These are phyloP conservation scores for Drosophila lini DNA, from an alignment of 1,140 invertebrate genomes.

Conservation along the genomic window DNA sequence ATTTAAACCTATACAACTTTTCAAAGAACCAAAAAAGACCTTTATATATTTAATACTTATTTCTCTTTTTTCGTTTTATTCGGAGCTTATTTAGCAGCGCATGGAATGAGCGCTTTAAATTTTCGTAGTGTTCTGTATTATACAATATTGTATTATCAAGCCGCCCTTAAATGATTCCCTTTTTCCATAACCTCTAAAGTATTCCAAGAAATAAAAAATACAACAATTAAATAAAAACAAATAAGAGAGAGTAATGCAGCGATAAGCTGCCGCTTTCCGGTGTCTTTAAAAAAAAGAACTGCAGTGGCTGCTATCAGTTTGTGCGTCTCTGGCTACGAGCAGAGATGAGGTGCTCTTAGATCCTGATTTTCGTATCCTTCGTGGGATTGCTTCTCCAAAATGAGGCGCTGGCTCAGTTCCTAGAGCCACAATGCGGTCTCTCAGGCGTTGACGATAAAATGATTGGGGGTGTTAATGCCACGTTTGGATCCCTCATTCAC, in stretches of 20 bases:
- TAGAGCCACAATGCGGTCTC: background rate
- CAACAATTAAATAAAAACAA: background rate
- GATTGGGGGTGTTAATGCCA: background rate
- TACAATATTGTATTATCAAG: too few relatives aligned
- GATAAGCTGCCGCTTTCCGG: background rate
- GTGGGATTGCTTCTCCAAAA: background rate
- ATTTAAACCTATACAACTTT: too few relatives aligned
- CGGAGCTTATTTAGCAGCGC: too few relatives aligned
- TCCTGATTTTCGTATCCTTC: background rate
- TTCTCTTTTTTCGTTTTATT: too few relatives aligned
- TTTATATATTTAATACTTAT: too few relatives aligned
- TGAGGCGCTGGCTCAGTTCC: background rate
- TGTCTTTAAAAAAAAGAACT: too few relatives aligned
- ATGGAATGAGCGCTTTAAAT: too few relatives aligned
- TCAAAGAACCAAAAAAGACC: too few relatives aligned
- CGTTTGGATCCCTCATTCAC: constrained; percentile 5
- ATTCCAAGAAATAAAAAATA: background rate
- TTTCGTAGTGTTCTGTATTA: too few relatives aligned
- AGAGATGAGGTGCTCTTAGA: background rate
- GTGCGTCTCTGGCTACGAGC: background rate
- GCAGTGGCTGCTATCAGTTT: background rate
- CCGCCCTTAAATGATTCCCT: too few relatives aligned
- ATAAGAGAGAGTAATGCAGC: background rate
- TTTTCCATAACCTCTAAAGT: background rate
- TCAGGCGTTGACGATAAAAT: background rate